Conservation (phyloP, 2,797 vertebrate species). For the Alca torda region DNA sequence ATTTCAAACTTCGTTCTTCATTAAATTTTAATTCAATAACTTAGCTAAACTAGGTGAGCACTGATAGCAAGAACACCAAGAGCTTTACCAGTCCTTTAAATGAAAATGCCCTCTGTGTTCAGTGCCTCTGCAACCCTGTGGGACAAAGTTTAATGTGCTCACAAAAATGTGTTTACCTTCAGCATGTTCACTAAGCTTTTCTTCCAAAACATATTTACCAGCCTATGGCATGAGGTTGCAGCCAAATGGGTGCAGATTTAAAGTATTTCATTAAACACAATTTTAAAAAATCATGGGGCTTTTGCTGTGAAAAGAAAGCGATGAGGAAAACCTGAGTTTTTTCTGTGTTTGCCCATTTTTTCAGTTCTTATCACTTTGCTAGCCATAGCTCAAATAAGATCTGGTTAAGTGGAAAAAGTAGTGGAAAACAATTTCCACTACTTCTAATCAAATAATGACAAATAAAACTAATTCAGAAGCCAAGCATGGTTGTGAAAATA, state of each 20-base stretch:
- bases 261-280: not conserved
- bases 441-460: not conserved
- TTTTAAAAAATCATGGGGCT: not conserved
- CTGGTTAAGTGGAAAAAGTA: not conserved
- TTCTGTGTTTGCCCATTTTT: not conserved
- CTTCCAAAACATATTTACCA: not conserved
- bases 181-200: not conserved
- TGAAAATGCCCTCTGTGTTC: slow-evolving; percentile 32
- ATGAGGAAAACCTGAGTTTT: not conserved
- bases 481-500: not conserved
- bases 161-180: slow-evolving; percentile 14
- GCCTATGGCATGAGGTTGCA: not conserved
- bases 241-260: not conserved
- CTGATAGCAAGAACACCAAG: slow-evolving; percentile 39
- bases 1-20: slow-evolving; percentile 74
- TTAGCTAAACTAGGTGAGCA: slow-evolving; percentile 66
- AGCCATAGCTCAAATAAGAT: not conserved
- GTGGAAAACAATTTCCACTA: not conserved
- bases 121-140: not conserved
- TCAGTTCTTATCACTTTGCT: not conserved
- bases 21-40: slow-evolving; percentile 73
- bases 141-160: slow-evolving; percentile 1
- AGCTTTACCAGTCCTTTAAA: slow-evolving; percentile 21
- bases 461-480: not conserved
- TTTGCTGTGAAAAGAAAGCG: not conserved